Evolutionary conservation across 2,113 vertebrate genomes (phyloP).

Genomic region (Orycteropus afer): DNA sequence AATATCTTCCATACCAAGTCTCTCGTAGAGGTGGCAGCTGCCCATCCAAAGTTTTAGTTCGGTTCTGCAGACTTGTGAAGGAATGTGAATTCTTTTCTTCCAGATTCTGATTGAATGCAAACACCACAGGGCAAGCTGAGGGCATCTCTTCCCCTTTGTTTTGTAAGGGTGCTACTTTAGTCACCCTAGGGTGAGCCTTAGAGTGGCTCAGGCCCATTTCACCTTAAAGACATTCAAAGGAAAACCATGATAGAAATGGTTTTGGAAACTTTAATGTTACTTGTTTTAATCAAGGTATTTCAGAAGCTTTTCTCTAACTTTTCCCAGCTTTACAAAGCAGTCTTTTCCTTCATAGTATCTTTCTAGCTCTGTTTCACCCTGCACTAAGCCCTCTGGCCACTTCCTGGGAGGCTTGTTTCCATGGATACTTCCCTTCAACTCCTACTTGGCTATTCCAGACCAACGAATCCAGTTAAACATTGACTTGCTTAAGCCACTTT

Average conservation of each 20-base stretch:
- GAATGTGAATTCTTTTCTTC: conserved; percentile 5
- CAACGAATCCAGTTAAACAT: conserved; percentile 86
- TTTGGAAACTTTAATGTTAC: not conserved
- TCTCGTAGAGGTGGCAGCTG: conserved; percentile 86
- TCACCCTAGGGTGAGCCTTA: conserved; percentile 79
- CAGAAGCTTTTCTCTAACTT: not conserved
- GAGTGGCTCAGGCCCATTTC: conserved; percentile 85
- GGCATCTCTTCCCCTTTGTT: not conserved
- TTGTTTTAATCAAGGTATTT: conserved; percentile 2
- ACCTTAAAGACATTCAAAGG: not conserved
- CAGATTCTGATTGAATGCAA: fast-evolving
- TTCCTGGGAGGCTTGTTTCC: conserved; percentile 64
- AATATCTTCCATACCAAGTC: conserved; percentile 69
- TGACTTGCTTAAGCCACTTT: conserved; percentile 71
- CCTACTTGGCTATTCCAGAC: conserved; percentile 53
- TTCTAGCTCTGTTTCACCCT: not conserved
- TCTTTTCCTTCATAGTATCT: conserved; percentile 15
- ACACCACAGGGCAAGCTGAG: fast-evolving
- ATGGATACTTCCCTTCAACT: not conserved
- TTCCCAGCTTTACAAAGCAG: not conserved
- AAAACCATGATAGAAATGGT: not conserved
- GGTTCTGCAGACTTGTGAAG: fast-evolving
- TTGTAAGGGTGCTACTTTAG: conserved; percentile 81
- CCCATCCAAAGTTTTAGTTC: not conserved
- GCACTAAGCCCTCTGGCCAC: conserved; percentile 30